A percentile compares a stretch with the other conserved stretches of the same genome.
phyloP scores from a whole-genome alignment of 2,113 vertebrate species.

The Dendrocopos noguchii region DNA sequence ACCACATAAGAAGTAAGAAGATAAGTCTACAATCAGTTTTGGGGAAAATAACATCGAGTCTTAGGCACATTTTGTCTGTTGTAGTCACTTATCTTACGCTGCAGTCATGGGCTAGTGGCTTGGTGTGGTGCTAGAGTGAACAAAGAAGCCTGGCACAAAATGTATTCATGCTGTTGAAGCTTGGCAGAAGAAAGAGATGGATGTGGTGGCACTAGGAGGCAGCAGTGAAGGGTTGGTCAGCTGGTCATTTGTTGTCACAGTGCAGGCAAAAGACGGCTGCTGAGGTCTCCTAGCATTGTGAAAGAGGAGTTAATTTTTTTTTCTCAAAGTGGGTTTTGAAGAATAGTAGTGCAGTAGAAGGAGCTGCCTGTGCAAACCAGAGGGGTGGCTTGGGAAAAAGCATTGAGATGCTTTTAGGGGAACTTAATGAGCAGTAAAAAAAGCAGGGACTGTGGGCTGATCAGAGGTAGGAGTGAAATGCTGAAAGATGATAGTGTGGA shows the following conservation, averaged over 20 bases:
- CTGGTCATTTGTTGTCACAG: neutral
- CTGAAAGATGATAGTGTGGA: neutral
- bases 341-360: neutral
- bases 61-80: neutral
- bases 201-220: fast-evolving
- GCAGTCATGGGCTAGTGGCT: neutral
- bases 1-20: neutral
- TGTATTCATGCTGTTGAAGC: neutral
- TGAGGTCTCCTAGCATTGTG: neutral
- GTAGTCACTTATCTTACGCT: neutral
- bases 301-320: neutral
- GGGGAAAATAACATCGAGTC: neutral
- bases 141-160: neutral
- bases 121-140: neutral
- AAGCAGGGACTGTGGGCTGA: neutral
- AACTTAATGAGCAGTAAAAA: neutral
- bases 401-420: neutral
- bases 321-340: neutral
- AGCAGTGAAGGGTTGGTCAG: fast-evolving
- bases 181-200: neutral
- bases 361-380: neutral
- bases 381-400: neutral
- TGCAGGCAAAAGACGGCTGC: neutral
- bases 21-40: neutral
- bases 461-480: neutral